Percentiles rank a stretch among this genome's conserved stretches.
Conservation (phyloP, 2,888 invertebrate species). For the Macaria liturata region DNA sequence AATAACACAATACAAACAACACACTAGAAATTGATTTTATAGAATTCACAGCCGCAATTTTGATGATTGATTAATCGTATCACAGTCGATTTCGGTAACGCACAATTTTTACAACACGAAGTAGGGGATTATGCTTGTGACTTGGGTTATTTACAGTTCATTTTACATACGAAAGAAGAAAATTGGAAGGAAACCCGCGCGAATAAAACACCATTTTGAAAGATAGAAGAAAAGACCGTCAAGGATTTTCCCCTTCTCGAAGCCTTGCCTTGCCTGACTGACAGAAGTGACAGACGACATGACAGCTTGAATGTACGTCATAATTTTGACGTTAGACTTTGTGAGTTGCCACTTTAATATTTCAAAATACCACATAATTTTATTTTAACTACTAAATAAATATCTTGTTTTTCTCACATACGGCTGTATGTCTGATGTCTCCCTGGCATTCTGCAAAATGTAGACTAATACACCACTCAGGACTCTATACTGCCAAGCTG, state of each 20-base stretch:
- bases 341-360: slow-evolving; percentile 33
- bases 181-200: slow-evolving; percentile 73
- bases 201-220: slow-evolving; percentile 78
- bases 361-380: not conserved
- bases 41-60: slow-evolving; percentile 36
- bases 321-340: slow-evolving; percentile 49
- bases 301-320: slow-evolving; percentile 48
- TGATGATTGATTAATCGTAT: slow-evolving; percentile 31
- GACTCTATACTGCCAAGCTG: too few relatives aligned
- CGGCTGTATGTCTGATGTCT: too few relatives aligned
- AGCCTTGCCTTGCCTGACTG: slow-evolving; percentile 30
- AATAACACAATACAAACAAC: slow-evolving; percentile 73
- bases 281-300: not conserved
- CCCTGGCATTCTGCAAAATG: too few relatives aligned
- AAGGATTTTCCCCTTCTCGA: slow-evolving; percentile 66
- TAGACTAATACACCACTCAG: too few relatives aligned
- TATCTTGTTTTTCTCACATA: too few relatives aligned
- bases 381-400: too few relatives aligned
- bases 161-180: slow-evolving; percentile 60
- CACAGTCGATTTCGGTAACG: slow-evolving; percentile 40
- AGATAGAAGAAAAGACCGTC: slow-evolving; percentile 73
- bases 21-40: slow-evolving; percentile 66
- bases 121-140: slow-evolving; percentile 42
- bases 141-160: slow-evolving; percentile 54
- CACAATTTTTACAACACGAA: slow-evolving; percentile 47